Base-by-base conservation (phyloP, 2,888 invertebrate genomes). In the Bugulina stolonifera region DNA sequence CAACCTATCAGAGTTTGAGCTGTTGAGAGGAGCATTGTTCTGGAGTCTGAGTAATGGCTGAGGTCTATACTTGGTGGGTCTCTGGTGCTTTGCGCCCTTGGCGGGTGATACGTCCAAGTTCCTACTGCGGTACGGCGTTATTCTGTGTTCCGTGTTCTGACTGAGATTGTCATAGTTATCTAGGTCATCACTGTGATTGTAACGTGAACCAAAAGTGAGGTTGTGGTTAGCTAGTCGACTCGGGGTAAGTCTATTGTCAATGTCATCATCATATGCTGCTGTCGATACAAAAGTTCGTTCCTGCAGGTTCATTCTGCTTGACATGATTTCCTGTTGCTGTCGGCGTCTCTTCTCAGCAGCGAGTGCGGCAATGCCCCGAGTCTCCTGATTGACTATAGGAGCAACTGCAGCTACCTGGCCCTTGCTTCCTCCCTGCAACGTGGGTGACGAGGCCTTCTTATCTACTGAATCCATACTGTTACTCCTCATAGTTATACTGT, bases 191-290 rank as follows among this genome's bases (percentile, higher is more conserved):
- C 34, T 64, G 14, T 29, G 32, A 64, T 64, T 64, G n/a, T 25
- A 64, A 10, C 64, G 27, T 10, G 64, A 64, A 32, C 76, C 77
- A 74, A 76, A 80, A 25, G 75, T 75, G 54, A 76, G 75, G 74
- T 83, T 80, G 73, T 82, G 82, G 74, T 77, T 79, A 2, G 80
- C 82, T 34, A 83, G 76, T 1, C 81, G 77, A 72, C 80, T 81
- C 14, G 80, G 78, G 1, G 81, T 80, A 71, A 82, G 73, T 71
- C 75, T 77, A 14, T 74, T 73, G 14, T 71, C 72, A 25, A 14
- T 32, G n/a, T 64, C 54, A 10, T 71, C 74, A 35, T 76, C 75
- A 29, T 27, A 32, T 14, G 27, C 5, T 29, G 27, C 22, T 32
- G 64, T 64, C 32, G 22, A 14, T 2, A 25, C 27, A 64, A 64